Evolutionary conservation across 2,888 invertebrate genomes (phyloP).

Genomic region (Tiliacea citrago): DNA sequence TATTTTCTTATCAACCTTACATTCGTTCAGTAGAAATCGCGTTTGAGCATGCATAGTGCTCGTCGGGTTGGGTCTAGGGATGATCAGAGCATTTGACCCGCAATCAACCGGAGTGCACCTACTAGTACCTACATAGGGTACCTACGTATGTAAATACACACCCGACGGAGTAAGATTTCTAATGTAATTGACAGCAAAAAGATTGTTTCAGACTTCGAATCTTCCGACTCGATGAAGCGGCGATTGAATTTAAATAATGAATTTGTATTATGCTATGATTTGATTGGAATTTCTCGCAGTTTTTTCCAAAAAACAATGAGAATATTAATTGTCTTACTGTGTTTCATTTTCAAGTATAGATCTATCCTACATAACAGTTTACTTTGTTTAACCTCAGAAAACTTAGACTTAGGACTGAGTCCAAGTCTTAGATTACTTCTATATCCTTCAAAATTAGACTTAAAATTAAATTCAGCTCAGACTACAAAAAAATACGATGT

Average conservation of each 20-base stretch:
- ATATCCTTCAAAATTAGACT: no score
- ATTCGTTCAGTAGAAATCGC: conserved; percentile 49
- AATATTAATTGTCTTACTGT: background rate
- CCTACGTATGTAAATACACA: conserved; percentile 78
- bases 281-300: conserved; percentile 35
- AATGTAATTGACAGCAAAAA: conserved; percentile 85
- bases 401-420: no score
- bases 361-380: no score
- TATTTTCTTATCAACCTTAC: conserved; percentile 19
- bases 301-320: background rate
- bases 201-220: conserved; percentile 67
- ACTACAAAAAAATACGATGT: no score
- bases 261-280: conserved; percentile 22
- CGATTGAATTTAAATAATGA: conserved; percentile 66
- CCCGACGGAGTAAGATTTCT: conserved; percentile 80
- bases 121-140: conserved; percentile 51
- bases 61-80: conserved; percentile 8
- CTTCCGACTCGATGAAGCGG: conserved; percentile 59
- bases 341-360: background rate
- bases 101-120: conserved; percentile 84
- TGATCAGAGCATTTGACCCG: conserved; percentile 68
- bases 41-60: conserved; percentile 44
- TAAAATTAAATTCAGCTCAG: no score
- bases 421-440: no score
- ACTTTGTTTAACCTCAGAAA: no score